These are phyloP conservation scores for Leiothrix lutea DNA, from an alignment of 2,113 vertebrate species.

Conservation along the genomic window DNA sequence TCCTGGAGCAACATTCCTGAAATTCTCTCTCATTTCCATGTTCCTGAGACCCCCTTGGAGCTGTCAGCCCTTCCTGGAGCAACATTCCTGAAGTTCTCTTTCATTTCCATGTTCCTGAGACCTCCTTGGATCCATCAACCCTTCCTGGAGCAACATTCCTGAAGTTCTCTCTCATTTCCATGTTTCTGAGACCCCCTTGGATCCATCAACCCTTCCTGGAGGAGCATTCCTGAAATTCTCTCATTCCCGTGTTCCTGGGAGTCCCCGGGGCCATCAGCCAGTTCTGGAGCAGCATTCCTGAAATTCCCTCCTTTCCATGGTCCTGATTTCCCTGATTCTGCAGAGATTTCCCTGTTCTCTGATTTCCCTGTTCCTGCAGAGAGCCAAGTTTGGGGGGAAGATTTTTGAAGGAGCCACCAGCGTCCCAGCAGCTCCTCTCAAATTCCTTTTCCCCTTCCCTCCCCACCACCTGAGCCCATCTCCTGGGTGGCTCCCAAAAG, in stretches of 20 bases:
- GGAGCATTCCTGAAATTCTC: neutral
- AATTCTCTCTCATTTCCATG: neutral
- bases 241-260: neutral
- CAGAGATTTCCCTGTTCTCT: neutral
- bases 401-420: neutral
- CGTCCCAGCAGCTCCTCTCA: neutral
- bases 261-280: accelerated
- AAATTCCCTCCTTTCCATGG: neutral
- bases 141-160: neutral
- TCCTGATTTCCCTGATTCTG: neutral
- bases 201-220: neutral
- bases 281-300: neutral
- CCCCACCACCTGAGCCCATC: neutral
- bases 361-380: neutral
- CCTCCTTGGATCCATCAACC: no score
- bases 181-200: neutral
- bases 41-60: neutral
- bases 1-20: neutral
- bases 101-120: no score
- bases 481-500: neutral
- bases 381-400: neutral
- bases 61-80: no score
- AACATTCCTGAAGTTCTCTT: no score
- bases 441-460: neutral
- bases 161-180: neutral